Evolutionary conservation across 2,113 vertebrate genomes (phyloP).

Genomic region (Caloenas nicobarica): DNA sequence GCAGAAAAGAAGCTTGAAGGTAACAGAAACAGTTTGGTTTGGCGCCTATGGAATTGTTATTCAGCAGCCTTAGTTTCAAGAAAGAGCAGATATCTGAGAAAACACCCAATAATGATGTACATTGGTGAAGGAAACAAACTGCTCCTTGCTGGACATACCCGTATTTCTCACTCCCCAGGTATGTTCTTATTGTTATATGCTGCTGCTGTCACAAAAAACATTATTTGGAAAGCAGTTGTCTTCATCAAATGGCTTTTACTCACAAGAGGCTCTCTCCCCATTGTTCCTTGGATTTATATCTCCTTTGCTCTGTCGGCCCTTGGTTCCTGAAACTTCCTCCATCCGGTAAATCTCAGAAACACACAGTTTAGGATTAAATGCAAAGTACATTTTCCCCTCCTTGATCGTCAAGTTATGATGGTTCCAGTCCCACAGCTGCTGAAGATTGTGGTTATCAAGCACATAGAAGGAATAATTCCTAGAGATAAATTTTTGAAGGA

Average conservation of each 20-base stretch:
- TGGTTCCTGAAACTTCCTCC: conserved; percentile 89
- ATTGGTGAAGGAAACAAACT: neutral
- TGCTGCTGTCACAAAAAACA: neutral
- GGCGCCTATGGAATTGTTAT: neutral
- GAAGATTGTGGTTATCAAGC: conserved; percentile 94
- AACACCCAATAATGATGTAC: neutral
- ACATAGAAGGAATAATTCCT: conserved; percentile 94
- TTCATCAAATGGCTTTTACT: conserved; percentile 56
- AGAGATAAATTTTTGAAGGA: conserved; percentile 16
- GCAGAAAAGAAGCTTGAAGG: neutral
- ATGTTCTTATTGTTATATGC: neutral
- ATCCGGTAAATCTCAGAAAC: conserved; percentile 94
- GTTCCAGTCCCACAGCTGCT: conserved; percentile 96
- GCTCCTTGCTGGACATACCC: neutral
- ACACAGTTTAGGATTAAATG: conserved; percentile 93
- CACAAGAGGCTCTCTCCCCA: conserved; percentile 94
- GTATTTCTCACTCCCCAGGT: neutral
- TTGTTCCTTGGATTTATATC: conserved; percentile 92
- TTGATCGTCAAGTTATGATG: conserved; percentile 94
- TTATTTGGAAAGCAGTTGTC: neutral
- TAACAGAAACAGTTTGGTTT: neutral
- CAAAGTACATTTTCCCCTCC: conserved; percentile 92
- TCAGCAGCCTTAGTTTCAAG: neutral
- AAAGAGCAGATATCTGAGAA: neutral
- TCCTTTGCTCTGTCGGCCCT: conserved; percentile 82